phyloP scores from a whole-genome alignment of 2,113 vertebrate genomes.

The Terrapene triunguis region DNA sequence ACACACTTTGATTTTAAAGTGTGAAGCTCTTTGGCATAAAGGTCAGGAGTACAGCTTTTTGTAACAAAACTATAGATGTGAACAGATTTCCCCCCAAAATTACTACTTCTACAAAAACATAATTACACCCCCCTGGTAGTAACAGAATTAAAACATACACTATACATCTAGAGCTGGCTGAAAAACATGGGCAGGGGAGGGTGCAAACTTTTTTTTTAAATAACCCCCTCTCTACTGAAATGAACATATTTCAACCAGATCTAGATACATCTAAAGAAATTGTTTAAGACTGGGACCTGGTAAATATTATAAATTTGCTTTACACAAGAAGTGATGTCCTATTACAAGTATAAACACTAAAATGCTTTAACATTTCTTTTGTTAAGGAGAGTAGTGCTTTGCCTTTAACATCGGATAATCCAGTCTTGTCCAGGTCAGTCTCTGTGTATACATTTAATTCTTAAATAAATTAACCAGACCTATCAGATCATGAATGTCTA shows the following conservation, averaged over 20 bases:
- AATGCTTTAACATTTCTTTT: background rate
- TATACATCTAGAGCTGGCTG: background rate
- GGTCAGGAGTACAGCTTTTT: background rate
- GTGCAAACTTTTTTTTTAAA: background rate
- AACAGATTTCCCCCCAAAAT: background rate
- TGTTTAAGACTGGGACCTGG: background rate
- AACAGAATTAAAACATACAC: background rate
- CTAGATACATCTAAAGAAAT: background rate
- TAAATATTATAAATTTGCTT: background rate
- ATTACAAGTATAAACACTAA: background rate
- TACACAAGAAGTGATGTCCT: background rate
- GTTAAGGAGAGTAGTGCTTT: constrained; percentile 49
- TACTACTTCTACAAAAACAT: background rate
- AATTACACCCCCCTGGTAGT: background rate
- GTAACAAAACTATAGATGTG: background rate
- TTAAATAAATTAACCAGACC: background rate
- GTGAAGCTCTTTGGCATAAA: background rate
- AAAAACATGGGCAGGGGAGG: background rate
- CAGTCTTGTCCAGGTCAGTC: constrained; percentile 70
- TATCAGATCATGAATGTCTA: background rate
- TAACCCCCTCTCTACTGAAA: background rate
- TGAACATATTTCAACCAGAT: background rate
- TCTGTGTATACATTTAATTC: background rate
- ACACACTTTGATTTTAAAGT: background rate
- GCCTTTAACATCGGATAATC: background rate